Evolutionary conservation across 2,113 vertebrate species (phyloP), one percentile per base, ranked within the genome.

Genomic region (Salvelinus namaycush): DNA sequence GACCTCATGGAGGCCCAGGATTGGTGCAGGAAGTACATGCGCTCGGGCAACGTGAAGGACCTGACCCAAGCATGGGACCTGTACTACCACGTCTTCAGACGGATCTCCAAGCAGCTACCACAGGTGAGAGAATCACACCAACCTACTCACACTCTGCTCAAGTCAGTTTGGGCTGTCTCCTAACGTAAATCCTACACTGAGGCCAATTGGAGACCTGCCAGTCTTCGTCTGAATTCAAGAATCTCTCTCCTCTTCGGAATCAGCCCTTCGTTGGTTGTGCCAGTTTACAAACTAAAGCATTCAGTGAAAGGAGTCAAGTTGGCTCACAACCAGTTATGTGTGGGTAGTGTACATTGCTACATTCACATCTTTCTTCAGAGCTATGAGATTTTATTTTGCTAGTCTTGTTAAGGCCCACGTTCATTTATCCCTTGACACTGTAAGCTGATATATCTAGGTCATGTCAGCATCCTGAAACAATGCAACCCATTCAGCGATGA

Each of bases 1-100:
- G 98, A 99, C 83, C 87, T 99, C 69, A 99, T 99, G 98, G 98
- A 99, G 92, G 98, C 98, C 51, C 98, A 99, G 66, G 97, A 99
- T 68, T 99, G 98, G 98, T 99, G 98, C 88, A 91, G 97, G 83
- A 99, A 99, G 84, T 99, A 99, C 87, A 99, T 99, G 97, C 97
- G 97, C 48, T 99, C 97, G 0, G 98, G 97, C 59, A 99, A 99
- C 0, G 97, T 99, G 59, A 99, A 99, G 89, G 98, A 99, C 88
- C 92, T 99, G 75, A 99, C 98, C 0, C 98, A 99, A 83, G 98
- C 98, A 72, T 99, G 98, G 98, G 98, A 99, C 79, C 96, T 99
- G 70, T 99, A 99, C 83, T 99, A 99, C 70, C 98, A 99, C 0
- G 98, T 99, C 27, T 99, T 99, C 93, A 91, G 98, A 72, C 94